Evolutionary conservation across 2,888 invertebrate species (phyloP), one percentile per base, ranked within the genome.

Genomic region (Polyommatus icarus): DNA sequence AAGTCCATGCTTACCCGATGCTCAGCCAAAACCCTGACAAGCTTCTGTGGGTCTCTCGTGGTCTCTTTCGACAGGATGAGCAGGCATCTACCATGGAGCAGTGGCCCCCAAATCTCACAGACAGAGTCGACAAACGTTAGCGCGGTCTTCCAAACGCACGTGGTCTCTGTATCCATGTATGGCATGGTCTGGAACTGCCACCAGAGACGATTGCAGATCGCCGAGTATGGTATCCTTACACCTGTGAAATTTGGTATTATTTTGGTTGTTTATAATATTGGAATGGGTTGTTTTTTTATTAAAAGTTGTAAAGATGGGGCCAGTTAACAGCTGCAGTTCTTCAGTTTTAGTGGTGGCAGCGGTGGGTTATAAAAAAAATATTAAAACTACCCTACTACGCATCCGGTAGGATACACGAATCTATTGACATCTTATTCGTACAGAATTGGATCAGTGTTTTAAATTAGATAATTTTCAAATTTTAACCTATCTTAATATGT

Each of bases 111-210:
- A 78, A 98, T 96, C 93, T 98, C 98, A 1, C 97, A 95, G 10
- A 98, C 96, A 0, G 98, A 97, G 87, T 98, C 98, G 4, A 98
- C 98, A 86, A 98, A 99, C 0, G 98, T 98, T 24, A 98, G 90
- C 0, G 98, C 97, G 0, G 98, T 98, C 90, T 98, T 98, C 92
- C 98, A 98, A 0, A 98, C 96, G 83, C 98, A 97, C 4, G 95
- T 95, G 10, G 94, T 94, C 85, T 98, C 97, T 0, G 95, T 94
- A 0, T 91, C 84, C 0, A 94, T 90, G 88, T 96, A 98, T 0
- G 98, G 98, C 85, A 98, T 97, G 0, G 95, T 95, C 20, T 95
- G 94, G 96, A 98, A 98, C 88, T 98, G 98, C 98, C 98, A 98
- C 87, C 96, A 95, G 24, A 98, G 94, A 0, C 98, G 96, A 87